These are phyloP conservation scores for Oopsacas minuta DNA, from an alignment of 37 sponge, comb jelly and placozoan genomes.

Conservation along the genomic window DNA sequence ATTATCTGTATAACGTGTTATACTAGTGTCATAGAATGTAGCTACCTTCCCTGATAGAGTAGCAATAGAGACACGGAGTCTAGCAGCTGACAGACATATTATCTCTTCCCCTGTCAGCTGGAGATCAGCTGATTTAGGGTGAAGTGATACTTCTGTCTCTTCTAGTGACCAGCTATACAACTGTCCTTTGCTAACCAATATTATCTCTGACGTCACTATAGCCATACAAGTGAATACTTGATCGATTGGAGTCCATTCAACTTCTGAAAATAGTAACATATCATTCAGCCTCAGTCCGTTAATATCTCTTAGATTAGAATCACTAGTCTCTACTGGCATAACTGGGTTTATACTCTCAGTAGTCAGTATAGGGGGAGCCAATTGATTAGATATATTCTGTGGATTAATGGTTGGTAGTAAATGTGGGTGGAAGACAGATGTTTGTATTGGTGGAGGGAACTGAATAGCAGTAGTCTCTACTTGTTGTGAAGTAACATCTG, in stretches of 20 bases:
- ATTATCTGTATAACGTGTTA: slow-evolving; percentile 30
- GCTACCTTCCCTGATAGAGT: slow-evolving; percentile 46
- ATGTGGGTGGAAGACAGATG: not conserved
- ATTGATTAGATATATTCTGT: not conserved
- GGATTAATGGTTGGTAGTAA: not conserved
- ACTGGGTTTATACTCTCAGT: not conserved
- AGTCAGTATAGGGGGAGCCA: not conserved
- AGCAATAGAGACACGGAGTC: slow-evolving; percentile 41
- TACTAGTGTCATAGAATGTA: slow-evolving; percentile 61
- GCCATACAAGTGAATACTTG: slow-evolving; percentile 36
- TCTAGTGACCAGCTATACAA: slow-evolving; percentile 53
- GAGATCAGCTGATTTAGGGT: slow-evolving; percentile 40
- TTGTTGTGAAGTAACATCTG: not conserved
- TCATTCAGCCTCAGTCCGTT: not conserved
- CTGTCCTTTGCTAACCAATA: slow-evolving; percentile 38
- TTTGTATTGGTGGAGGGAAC: not conserved
- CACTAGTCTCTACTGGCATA: not conserved
- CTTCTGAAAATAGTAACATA: not conserved
- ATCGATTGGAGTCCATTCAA: not conserved
- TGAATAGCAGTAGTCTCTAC: not conserved
- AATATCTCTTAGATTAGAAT: not conserved
- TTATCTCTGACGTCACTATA: slow-evolving; percentile 54
- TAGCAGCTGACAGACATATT: slow-evolving; percentile 30
- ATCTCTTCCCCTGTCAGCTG: slow-evolving; percentile 36
- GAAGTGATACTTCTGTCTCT: slow-evolving; percentile 18